Evolutionary conservation across 2,113 vertebrate species (phyloP).

Genomic region (Agapornis roseicollis): DNA sequence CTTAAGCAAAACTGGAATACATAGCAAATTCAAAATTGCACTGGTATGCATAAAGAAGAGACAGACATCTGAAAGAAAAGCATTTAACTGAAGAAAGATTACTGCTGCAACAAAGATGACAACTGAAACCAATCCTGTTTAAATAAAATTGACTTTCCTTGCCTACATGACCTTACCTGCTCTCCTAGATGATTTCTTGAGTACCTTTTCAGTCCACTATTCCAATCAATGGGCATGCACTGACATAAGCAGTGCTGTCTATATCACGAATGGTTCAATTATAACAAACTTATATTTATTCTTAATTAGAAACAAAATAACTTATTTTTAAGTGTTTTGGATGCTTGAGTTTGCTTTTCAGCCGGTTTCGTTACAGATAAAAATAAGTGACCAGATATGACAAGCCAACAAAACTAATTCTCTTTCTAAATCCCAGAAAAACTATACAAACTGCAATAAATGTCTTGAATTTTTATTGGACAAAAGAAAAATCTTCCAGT

Average conservation of each 20-base stretch:
- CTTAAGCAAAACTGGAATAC: not conserved
- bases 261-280: not conserved
- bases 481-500: not conserved
- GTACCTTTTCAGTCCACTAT: not conserved
- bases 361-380: not conserved
- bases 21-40: not conserved
- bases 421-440: not conserved
- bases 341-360: not conserved
- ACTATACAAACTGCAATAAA: not conserved
- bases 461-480: not conserved
- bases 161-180: not conserved
- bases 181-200: not conserved
- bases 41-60: not conserved
- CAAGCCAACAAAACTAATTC: not conserved
- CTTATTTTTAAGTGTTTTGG: not conserved
- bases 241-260: not conserved
- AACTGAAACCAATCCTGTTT: not conserved
- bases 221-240: not conserved
- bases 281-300: not conserved
- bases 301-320: no score
- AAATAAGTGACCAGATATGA: not conserved
- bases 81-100: not conserved
- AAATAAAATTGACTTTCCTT: not conserved
- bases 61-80: not conserved
- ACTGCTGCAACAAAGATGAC: not conserved